Evolutionary conservation across 92 coral and sea anemone genomes (phyloP).

Genomic region (Anthopleura xanthogrammica): DNA sequence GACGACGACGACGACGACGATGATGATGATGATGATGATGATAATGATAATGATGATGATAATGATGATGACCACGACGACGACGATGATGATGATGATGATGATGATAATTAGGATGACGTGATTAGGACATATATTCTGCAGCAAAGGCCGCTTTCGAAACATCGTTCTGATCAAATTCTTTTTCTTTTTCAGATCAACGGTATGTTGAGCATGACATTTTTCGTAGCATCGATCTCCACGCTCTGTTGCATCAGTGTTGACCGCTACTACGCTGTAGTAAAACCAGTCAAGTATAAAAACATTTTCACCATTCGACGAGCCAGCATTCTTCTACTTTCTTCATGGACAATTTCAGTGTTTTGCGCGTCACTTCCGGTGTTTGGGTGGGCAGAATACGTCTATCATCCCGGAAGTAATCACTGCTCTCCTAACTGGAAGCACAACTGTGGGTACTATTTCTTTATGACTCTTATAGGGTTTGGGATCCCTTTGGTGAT

Average conservation of each 20-base stretch:
- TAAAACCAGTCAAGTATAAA: conserved; percentile 85
- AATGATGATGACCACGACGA: too few relatives aligned
- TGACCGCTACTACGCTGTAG: conserved; percentile 90
- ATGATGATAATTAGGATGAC: too few relatives aligned
- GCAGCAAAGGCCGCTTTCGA: too few relatives aligned
- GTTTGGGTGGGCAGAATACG: conserved; percentile 59
- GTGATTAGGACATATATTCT: too few relatives aligned
- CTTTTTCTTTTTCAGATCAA: conserved; percentile 58
- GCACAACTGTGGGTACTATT: conserved; percentile 68
- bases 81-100: too few relatives aligned
- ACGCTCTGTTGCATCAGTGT: conserved; percentile 89
- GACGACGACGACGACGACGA: too few relatives aligned
- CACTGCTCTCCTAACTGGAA: conserved; percentile 87
- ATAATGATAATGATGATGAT: too few relatives aligned
- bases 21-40: too few relatives aligned
- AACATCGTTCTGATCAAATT: too few relatives aligned
- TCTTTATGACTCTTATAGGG: conserved; percentile 61
- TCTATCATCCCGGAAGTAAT: conserved; percentile 71
- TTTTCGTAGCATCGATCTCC: conserved; percentile 72
- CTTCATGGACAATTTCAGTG: conserved; percentile 60
- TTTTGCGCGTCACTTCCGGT: conserved; percentile 66
- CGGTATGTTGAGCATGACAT: conserved; percentile 77
- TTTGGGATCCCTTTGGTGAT: conserved; percentile 74
- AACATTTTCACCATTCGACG: conserved; percentile 60
- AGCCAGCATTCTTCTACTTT: conserved; percentile 59